Conservation (phyloP, 2,113 vertebrate genomes). For the Tupaia chinensis region DNA sequence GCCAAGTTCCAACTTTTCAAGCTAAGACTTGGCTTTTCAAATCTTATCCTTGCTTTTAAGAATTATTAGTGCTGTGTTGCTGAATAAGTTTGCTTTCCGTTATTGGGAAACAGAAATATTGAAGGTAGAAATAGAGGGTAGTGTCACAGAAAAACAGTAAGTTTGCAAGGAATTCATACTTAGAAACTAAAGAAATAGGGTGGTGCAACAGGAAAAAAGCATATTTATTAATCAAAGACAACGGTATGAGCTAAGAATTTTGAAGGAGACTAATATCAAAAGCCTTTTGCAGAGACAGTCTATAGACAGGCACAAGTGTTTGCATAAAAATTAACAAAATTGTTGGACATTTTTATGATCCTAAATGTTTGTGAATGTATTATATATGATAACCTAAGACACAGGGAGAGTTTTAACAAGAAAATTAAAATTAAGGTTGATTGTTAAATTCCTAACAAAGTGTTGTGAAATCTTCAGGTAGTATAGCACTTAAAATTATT, state of each 20-base stretch:
- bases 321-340: not conserved
- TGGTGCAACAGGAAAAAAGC: not conserved
- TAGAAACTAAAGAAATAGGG: slow-evolving; percentile 9
- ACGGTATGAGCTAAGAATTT: not conserved
- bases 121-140: not conserved
- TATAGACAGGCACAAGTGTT: not conserved
- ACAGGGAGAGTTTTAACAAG: not conserved
- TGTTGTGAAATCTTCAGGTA: not conserved
- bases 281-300: not conserved
- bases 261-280: not conserved
- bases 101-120: slow-evolving; percentile 57
- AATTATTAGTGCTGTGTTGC: slow-evolving; percentile 60
- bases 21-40: slow-evolving; percentile 71
- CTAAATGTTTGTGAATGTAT: not conserved
- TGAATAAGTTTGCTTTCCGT: slow-evolving; percentile 66
- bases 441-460: not conserved
- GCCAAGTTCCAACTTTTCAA: slow-evolving; percentile 72
- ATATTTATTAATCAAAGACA: slow-evolving; percentile 34
- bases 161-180: slow-evolving; percentile 44
- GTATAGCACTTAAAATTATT: not conserved
- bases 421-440: slow-evolving; percentile 24
- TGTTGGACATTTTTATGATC: not conserved
- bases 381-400: not conserved
- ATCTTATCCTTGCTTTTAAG: slow-evolving; percentile 45
- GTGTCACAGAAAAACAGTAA: slow-evolving; percentile 35